These are phyloP conservation scores for Loris lydekkerianus DNA, from an alignment of 2,797 vertebrate genomes.

Conservation along the genomic window DNA sequence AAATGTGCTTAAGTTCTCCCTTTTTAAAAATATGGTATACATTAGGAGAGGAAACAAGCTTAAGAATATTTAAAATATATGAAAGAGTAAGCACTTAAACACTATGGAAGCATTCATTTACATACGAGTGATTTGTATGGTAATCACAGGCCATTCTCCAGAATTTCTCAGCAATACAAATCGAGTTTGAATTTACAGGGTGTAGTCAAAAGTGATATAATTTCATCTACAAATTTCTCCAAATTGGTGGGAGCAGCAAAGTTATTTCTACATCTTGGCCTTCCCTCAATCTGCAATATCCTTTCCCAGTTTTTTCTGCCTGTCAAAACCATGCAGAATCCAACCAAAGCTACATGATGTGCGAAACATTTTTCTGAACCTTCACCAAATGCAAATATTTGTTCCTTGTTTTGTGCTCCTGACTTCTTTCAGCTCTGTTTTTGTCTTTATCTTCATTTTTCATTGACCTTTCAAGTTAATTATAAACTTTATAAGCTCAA, in stretches of 20 bases:
- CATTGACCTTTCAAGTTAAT: slow-evolving; percentile 24
- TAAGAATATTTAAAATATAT: slow-evolving; percentile 60
- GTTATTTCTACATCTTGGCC: background rate
- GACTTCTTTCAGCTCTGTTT: background rate
- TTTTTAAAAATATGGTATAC: background rate
- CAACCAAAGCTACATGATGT: background rate
- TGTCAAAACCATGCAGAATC: background rate
- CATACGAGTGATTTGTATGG: slow-evolving; percentile 73
- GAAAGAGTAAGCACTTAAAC: slow-evolving; percentile 38
- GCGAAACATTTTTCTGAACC: background rate
- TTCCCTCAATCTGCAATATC: background rate
- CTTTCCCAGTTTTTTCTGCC: background rate
- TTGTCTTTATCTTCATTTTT: background rate
- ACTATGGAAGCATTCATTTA: slow-evolving; percentile 62
- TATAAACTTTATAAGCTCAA: background rate
- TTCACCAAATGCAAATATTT: background rate
- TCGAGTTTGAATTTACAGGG: slow-evolving; percentile 53
- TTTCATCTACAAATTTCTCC: slow-evolving; percentile 57
- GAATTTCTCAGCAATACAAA: slow-evolving; percentile 65
- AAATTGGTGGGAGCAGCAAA: slow-evolving; percentile 52
- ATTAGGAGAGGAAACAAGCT: slow-evolving; percentile 1
- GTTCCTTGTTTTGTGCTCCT: background rate
- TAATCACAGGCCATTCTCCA: slow-evolving; percentile 64
- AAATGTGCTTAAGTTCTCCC: background rate
- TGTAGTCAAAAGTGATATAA: slow-evolving; percentile 48